phyloP scores from a whole-genome alignment of 2,797 vertebrate species.

The Phyllotis vaccarum region DNA sequence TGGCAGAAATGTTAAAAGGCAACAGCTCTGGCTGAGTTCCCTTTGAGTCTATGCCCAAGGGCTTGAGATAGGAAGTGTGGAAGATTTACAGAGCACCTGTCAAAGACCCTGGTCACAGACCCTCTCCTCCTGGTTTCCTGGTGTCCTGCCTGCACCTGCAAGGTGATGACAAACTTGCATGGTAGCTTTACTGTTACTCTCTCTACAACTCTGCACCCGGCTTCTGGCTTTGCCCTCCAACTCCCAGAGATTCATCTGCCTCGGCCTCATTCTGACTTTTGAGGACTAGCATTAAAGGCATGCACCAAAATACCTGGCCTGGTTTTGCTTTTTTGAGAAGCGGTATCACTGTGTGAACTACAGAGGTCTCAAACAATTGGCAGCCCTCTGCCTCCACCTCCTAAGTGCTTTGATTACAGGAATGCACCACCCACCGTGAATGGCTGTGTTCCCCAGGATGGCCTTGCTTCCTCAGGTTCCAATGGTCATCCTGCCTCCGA shows the following conservation, averaged over 20 bases:
- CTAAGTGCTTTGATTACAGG: not conserved
- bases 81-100: not conserved
- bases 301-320: not conserved
- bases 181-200: not conserved
- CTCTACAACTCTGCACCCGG: not conserved
- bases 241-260: not conserved
- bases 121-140: not conserved
- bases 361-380: not conserved
- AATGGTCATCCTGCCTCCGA: too few relatives aligned
- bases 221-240: not conserved
- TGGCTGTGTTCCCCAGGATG: not conserved
- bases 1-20: not conserved
- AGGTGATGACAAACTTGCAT: not conserved
- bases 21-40: not conserved
- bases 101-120: not conserved
- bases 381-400: not conserved
- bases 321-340: not conserved
- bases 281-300: not conserved
- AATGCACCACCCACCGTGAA: not conserved
- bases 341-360: not conserved
- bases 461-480: not conserved
- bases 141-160: not conserved
- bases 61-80: not conserved
- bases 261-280: not conserved
- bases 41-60: not conserved